Base-by-base conservation (phyloP, 2,888 invertebrate species). In the Orthosia incerta region DNA sequence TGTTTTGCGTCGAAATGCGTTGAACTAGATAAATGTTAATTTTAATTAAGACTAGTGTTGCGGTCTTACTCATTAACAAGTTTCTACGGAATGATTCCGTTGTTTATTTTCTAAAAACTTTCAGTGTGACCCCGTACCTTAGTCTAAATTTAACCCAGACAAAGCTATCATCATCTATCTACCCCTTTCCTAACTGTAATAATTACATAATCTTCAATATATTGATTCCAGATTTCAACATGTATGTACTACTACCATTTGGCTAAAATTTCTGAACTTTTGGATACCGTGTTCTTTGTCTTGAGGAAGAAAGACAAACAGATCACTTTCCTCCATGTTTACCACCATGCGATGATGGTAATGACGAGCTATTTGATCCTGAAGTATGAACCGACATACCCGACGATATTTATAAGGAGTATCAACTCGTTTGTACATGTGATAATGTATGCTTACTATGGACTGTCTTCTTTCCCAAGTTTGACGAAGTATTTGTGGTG, bases 281-380 rank as follows among this genome's bases (percentile, higher is more conserved):
- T 98, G 71, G 98, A 98, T 89, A 98, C 98, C 0, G 97, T 98
- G 7, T 99, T 99, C 94, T 99, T 99, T 90, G 98, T 39, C 39
- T 39, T 39, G 9, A 39, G 39, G 39, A 39, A 39, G 39, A 39
- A 39, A 39, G 39, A 39, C 31, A 95, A 93, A 63, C 95, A 99
- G 96, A 97, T 99, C 13, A 97, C 98, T 0, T 98, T 98, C 87
- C 97, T 99, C 51, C 99, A 99, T 90, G 98, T 99, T 0, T 99
- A 99, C 90, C 99, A 99, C 92, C 99, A 99, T 91, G 97, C 97
- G 0, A 96, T 97, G 71, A 98, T 98, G 94, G 98, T 97, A 53
- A 88, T 98, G 48, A 97, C 98, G 93, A 97, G 97, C 0, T 98
- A 98, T 98, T 97, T 97, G 67, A 98, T 98, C 82, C 93, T 98